These are phyloP conservation scores for Triplophysa rosa DNA, from an alignment of 2,113 vertebrate genomes.

Conservation along the genomic window DNA sequence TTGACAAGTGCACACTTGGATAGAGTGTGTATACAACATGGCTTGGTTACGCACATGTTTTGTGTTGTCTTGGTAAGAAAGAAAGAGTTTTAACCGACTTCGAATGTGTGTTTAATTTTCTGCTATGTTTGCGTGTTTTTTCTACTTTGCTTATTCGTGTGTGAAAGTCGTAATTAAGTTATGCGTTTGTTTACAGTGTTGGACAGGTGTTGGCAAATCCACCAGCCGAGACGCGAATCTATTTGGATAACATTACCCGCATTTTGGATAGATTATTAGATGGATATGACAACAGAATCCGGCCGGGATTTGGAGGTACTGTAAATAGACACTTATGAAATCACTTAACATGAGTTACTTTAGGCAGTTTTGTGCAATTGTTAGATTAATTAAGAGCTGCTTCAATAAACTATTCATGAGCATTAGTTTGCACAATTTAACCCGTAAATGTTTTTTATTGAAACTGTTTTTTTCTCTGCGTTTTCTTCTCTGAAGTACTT, in stretches of 20 bases:
- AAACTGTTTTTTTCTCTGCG: too few species aligned
- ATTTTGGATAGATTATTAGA: conserved; percentile 91
- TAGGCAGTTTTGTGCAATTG: not conserved
- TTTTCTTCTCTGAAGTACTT: too few species aligned
- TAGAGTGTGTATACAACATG: conserved; percentile 74
- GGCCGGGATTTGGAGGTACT: conserved; percentile 91
- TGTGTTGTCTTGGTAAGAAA: conserved; percentile 81
- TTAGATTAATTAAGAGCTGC: too few species aligned
- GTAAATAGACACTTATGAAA: not conserved
- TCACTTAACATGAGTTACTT: not conserved
- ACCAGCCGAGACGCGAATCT: conserved; percentile 73
- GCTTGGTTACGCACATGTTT: conserved; percentile 79
- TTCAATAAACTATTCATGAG: too few species aligned
- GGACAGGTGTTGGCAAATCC: conserved; percentile 69
- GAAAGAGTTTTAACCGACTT: conserved; percentile 51
- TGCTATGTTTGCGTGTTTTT: conserved; percentile 22
- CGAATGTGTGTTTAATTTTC: conserved; percentile 38
- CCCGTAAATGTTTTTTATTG: too few species aligned
- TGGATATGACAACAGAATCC: conserved; percentile 92
- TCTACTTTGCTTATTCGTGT: conserved; percentile 45
- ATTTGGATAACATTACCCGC: conserved; percentile 88
- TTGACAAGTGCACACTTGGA: conserved; percentile 62
- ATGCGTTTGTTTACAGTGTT: conserved; percentile 70
- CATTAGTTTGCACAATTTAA: too few species aligned
- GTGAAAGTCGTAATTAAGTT: conserved; percentile 25